Evolutionary conservation across 2,888 invertebrate species (phyloP).

Genomic region (Machimus atricapillus): DNA sequence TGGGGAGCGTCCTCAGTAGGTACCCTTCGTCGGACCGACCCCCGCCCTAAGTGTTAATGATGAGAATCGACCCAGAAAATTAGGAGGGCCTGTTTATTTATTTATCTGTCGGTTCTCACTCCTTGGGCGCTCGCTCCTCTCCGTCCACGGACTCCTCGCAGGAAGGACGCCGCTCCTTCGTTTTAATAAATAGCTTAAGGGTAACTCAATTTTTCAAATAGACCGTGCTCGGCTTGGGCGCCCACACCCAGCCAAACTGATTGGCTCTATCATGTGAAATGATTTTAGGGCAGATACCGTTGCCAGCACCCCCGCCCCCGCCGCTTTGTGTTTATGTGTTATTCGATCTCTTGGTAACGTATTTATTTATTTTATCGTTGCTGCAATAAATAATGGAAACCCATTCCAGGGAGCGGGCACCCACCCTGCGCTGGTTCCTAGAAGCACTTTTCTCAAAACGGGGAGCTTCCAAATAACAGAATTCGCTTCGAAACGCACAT

Average conservation of each 20-base stretch:
- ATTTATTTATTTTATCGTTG: background rate
- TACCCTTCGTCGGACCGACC: background rate
- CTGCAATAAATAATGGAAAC: background rate
- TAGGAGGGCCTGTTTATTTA: conserved; percentile 44
- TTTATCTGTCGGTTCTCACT: conserved; percentile 38
- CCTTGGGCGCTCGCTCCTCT: background rate
- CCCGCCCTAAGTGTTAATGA: conserved; percentile 43
- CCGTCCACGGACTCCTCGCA: background rate
- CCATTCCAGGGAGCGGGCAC: background rate
- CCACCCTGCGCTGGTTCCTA: background rate
- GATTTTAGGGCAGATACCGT: background rate
- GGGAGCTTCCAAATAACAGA: background rate
- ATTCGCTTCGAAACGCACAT: background rate
- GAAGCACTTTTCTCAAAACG: background rate
- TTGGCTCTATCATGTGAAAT: conserved; percentile 14
- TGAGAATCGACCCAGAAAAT: conserved; percentile 45
- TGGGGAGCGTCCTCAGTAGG: conserved; percentile 17
- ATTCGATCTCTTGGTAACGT: background rate
- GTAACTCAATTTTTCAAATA: conserved; percentile 26
- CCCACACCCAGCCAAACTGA: background rate
- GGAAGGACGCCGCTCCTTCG: background rate
- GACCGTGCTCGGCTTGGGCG: background rate
- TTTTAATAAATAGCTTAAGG: conserved; percentile 43
- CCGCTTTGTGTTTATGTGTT: background rate
- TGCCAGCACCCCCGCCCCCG: background rate